Evolutionary conservation across 2,797 vertebrate genomes (phyloP).

Genomic region (Eurystomus glaucurus): DNA sequence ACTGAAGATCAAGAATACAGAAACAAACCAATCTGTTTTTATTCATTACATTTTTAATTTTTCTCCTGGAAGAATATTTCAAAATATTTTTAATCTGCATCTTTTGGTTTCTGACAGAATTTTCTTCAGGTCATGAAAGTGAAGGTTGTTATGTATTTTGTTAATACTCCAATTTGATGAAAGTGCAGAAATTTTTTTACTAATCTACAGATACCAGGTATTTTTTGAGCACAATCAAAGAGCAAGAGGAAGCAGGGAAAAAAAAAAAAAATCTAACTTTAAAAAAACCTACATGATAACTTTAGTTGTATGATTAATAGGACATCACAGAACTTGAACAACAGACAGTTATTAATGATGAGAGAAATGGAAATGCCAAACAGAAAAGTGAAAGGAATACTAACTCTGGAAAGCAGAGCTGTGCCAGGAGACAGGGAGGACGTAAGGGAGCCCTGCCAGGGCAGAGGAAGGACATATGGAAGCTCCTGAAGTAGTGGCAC

Average conservation of each 20-base stretch:
- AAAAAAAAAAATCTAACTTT: background rate
- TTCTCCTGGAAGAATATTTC: background rate
- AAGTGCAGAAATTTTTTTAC: background rate
- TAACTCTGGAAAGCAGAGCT: slow-evolving; percentile 29
- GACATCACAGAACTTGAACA: background rate
- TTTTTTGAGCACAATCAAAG: background rate
- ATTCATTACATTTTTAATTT: background rate
- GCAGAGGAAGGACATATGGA: slow-evolving; percentile 18
- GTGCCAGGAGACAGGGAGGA: slow-evolving; percentile 11
- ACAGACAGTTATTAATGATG: slow-evolving; percentile 45
- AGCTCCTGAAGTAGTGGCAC: background rate
- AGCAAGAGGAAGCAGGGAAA: background rate
- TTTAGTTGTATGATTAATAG: slow-evolving; percentile 33
- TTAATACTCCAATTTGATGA: background rate
- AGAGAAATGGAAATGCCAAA: slow-evolving; percentile 8
- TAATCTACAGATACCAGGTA: background rate
- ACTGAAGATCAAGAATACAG: background rate
- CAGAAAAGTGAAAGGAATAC: slow-evolving; percentile 37
- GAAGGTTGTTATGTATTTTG: background rate
- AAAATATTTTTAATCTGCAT: background rate
- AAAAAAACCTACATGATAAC: background rate
- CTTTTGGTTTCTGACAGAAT: background rate
- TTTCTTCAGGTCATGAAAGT: background rate
- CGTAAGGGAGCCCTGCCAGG: slow-evolving; percentile 13
- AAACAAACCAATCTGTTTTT: background rate